Evolutionary conservation across 2,888 invertebrate genomes (phyloP).

Genomic region (Hofmannophila pseudospretella): DNA sequence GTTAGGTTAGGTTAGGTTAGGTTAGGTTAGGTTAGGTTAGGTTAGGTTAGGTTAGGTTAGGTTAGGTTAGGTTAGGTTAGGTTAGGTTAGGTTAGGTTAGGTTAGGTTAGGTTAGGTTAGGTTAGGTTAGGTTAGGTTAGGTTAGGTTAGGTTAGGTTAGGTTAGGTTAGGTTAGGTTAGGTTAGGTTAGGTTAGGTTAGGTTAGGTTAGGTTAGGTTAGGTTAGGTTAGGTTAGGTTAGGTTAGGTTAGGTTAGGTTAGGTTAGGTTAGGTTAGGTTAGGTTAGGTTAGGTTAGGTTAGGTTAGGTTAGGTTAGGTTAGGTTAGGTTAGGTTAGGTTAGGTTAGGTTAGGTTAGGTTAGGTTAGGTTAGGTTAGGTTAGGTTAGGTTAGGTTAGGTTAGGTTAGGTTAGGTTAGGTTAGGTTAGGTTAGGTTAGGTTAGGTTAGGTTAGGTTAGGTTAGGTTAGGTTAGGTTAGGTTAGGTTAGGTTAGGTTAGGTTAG

Average conservation of each 20-base stretch:
- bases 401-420: conserved; percentile 14
- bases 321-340: conserved; percentile 10
- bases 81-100: conserved; percentile 19
- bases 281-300: conserved; percentile 10
- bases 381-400: conserved; percentile 11
- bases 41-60: conserved; percentile 19
- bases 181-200: conserved; percentile 16
- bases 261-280: conserved; percentile 18
- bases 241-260: conserved; percentile 19
- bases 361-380: conserved; percentile 11
- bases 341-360: conserved; percentile 11
- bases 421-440: conserved; percentile 14
- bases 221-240: conserved; percentile 17
- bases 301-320: conserved; percentile 10
- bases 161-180: conserved; percentile 17
- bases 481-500: conserved; percentile 8
- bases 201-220: conserved; percentile 17
- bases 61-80: conserved; percentile 14
- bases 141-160: conserved; percentile 20
- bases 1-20: conserved; percentile 16
- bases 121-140: conserved; percentile 20
- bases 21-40: conserved; percentile 19
- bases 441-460: conserved; percentile 9
- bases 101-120: conserved; percentile 20
- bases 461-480: conserved; percentile 9